Percentiles rank a stretch among this genome's conserved stretches.
phyloP scores from a whole-genome alignment of 2,888 invertebrate genomes.

The Ditula angustiorana region DNA sequence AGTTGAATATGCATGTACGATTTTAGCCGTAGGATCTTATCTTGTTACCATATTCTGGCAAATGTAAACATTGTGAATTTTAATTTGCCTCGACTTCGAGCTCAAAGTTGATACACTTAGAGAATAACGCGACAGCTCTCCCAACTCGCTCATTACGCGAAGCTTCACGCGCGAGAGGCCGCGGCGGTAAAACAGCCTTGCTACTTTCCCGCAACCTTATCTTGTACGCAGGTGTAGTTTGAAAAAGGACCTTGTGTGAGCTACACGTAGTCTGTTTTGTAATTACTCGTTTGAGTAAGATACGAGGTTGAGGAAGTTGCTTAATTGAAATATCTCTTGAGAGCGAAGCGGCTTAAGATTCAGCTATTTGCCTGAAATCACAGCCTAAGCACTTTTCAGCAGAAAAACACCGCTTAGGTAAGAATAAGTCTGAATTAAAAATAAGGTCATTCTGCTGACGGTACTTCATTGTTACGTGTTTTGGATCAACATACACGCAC shows the following conservation, averaged over 20 bases:
- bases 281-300: neutral
- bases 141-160: slow-evolving; percentile 15
- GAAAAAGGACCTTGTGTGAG: neutral
- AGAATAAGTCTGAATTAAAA: too few species aligned
- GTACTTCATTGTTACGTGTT: too few species aligned
- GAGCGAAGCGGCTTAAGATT: neutral
- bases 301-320: neutral
- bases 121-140: too few species aligned
- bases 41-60: too few species aligned
- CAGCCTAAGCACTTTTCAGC: neutral
- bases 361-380: neutral
- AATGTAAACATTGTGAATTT: too few species aligned
- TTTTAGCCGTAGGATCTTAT: too few species aligned
- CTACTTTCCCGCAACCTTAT: neutral
- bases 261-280: neutral
- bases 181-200: neutral
- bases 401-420: too few species aligned
- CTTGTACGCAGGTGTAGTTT: neutral
- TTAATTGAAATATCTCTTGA: neutral
- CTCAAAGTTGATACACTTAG: too few species aligned
- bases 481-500: too few species aligned
- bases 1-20: too few species aligned
- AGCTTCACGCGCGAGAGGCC: slow-evolving; percentile 7
- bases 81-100: too few species aligned
- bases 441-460: too few species aligned